phyloP scores from a whole-genome alignment of 1,140 invertebrate genomes.

The Ips typographus region DNA sequence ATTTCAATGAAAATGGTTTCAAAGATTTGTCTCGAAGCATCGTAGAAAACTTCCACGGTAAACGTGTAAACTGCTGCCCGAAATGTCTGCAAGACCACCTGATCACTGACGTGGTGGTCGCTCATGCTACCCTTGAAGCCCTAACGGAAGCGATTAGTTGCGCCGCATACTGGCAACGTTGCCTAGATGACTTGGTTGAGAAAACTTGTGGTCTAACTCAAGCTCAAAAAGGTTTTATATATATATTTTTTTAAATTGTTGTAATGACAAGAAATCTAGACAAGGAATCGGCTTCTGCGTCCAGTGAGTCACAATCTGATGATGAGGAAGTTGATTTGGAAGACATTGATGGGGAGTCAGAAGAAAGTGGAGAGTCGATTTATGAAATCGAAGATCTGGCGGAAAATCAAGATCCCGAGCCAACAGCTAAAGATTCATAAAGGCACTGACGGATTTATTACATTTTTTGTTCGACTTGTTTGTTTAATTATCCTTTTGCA shows the following conservation, averaged over 20 bases:
- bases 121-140: constrained; percentile 42
- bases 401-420: neutral
- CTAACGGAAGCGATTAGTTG: constrained; percentile 44
- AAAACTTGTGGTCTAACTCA: constrained; percentile 29
- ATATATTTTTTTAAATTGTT: too few species aligned
- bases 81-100: constrained; percentile 46
- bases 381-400: constrained; percentile 40
- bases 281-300: too few species aligned
- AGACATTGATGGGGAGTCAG: neutral
- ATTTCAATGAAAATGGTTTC: neutral
- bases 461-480: too few species aligned
- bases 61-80: constrained; percentile 43
- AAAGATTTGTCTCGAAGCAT: constrained; percentile 40
- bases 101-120: constrained; percentile 44
- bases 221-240: too few species aligned
- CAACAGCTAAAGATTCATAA: too few species aligned
- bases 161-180: constrained; percentile 44
- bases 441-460: too few species aligned
- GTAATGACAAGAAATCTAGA: too few species aligned
- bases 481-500: too few species aligned
- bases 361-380: constrained; percentile 31
- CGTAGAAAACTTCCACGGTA: constrained; percentile 41
- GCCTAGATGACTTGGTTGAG: constrained; percentile 43
- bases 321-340: too few species aligned
- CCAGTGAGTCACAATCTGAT: too few species aligned